Percentiles rank a stretch among this genome's conserved stretches.
These are phyloP conservation scores for Enteromius unitaeniatus DNA, from an alignment of 2,797 vertebrate genomes.

Conservation along the genomic window DNA sequence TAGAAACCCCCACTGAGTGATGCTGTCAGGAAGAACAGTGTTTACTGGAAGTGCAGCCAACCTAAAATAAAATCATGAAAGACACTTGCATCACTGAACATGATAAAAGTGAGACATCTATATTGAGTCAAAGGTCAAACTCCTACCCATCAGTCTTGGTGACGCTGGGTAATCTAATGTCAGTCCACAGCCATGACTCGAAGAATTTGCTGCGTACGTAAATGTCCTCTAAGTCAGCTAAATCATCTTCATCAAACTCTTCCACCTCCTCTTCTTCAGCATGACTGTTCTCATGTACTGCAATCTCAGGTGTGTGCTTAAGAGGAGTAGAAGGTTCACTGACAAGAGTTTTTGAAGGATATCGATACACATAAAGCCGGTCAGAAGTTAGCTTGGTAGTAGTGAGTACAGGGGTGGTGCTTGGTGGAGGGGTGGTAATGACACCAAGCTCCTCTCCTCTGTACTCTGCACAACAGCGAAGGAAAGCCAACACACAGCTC, in stretches of 20 bases:
- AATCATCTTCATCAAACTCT: conserved; percentile 31
- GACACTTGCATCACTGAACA: not conserved
- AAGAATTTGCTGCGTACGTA: conserved; percentile 74
- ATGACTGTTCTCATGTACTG: not conserved
- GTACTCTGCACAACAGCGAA: conserved; percentile 76
- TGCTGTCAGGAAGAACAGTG: conserved; percentile 76
- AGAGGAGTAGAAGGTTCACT: too few species aligned
- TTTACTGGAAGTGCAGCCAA: conserved; percentile 57
- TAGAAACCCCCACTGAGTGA: conserved; percentile 84
- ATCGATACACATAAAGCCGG: not conserved
- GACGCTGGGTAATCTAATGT: conserved; percentile 65
- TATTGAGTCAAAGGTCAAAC: not conserved
- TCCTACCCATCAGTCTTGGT: conserved; percentile 68
- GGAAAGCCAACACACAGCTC: conserved; percentile 78
- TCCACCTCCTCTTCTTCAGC: not conserved
- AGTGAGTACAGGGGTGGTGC: conserved; percentile 10
- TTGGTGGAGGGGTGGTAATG: conserved; percentile 50
- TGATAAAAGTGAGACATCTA: not conserved
- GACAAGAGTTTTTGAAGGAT: not conserved
- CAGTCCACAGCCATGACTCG: conserved; percentile 81
- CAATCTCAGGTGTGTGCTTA: not conserved
- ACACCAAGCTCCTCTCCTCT: conserved; percentile 65
- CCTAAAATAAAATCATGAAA: conserved; percentile 62
- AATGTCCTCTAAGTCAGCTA: conserved; percentile 65
- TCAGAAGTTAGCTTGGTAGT: not conserved